A percentile compares a stretch with the other conserved stretches of the same genome.
phyloP scores from a whole-genome alignment of 2,113 vertebrate species.

The Macquaria ambigua region DNA sequence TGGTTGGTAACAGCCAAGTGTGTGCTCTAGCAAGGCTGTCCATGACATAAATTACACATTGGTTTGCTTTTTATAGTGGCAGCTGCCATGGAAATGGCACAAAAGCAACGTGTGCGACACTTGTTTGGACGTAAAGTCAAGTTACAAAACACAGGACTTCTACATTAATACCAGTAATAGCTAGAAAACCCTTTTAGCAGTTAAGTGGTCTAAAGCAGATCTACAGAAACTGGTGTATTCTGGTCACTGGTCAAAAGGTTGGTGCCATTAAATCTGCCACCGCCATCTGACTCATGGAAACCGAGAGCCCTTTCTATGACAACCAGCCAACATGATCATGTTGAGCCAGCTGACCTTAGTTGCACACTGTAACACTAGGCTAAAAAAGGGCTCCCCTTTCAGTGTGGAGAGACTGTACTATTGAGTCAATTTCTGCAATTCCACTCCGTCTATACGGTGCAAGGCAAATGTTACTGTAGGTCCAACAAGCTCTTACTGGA shows the following conservation, averaged over 20 bases:
- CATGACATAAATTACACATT: constrained; percentile 33
- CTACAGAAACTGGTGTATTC: not conserved
- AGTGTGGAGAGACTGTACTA: not conserved
- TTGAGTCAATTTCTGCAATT: not conserved
- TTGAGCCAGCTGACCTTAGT: constrained; percentile 20
- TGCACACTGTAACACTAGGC: constrained; percentile 17
- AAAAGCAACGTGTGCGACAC: not conserved
- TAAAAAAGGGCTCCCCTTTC: not conserved
- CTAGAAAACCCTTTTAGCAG: not conserved
- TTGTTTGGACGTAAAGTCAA: not conserved
- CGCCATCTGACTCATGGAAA: constrained; percentile 14
- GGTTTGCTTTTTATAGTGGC: not conserved
- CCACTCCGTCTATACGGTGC: not conserved
- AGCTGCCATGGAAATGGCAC: constrained; percentile 4
- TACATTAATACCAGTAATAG: not conserved
- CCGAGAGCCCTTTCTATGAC: constrained; percentile 37
- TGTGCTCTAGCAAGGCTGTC: constrained; percentile 19
- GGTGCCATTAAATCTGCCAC: constrained; percentile 1
- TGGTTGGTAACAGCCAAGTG: constrained; percentile 33
- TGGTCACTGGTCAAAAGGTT: not conserved
- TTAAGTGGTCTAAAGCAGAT: not conserved
- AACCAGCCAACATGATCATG: constrained; percentile 46
- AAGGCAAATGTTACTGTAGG: not conserved
- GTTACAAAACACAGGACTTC: not conserved
- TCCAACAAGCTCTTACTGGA: constrained; percentile 21